Evolutionary conservation across 2,888 invertebrate species (phyloP).

Genomic region (Dryocosmus kuriphilus): DNA sequence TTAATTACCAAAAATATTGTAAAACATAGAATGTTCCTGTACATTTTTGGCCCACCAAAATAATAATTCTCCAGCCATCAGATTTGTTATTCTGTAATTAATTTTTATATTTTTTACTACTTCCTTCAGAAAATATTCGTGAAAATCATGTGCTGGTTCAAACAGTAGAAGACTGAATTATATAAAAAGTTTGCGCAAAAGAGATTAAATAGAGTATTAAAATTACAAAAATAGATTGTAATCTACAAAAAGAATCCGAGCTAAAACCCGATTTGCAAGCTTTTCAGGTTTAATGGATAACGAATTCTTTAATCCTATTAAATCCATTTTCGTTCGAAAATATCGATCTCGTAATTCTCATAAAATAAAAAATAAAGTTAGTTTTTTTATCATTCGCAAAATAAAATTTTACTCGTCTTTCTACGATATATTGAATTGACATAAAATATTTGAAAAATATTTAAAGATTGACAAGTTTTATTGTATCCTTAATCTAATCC

Average conservation of each 20-base stretch:
- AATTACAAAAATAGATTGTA: neutral
- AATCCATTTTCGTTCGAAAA: neutral
- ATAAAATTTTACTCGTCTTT: too few species aligned
- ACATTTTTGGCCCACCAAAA: too few species aligned
- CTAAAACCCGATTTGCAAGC: neutral
- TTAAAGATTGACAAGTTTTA: too few species aligned
- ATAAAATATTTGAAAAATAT: too few species aligned
- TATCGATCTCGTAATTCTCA: neutral
- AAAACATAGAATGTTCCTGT: too few species aligned
- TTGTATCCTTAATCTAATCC: too few species aligned
- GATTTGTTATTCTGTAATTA: too few species aligned
- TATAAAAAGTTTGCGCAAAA: neutral
- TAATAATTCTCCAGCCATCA: too few species aligned
- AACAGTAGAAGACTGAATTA: neutral
- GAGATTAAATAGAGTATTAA: neutral
- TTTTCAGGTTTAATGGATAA: neutral
- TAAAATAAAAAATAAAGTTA: neutral
- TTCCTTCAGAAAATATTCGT: neutral
- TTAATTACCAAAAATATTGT: too few species aligned
- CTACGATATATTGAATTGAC: too few species aligned
- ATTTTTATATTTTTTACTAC: too few species aligned
- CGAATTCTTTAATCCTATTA: constrained; percentile 10
- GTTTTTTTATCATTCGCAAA: neutral
- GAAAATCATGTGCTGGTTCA: neutral
- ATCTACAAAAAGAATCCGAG: neutral